Conservation (phyloP, 1,140 invertebrate species). For the Pogonomyrmex californicus region DNA sequence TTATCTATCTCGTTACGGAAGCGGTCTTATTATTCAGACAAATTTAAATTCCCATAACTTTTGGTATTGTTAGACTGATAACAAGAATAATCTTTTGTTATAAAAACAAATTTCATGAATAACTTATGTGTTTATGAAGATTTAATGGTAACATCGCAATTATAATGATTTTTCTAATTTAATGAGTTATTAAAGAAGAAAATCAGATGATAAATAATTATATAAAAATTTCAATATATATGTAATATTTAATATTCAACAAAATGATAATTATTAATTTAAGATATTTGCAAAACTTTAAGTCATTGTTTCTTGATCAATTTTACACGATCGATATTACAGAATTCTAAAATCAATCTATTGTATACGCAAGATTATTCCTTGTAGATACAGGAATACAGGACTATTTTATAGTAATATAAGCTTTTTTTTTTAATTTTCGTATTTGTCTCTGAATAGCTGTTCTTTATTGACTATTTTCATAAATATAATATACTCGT, state of each 20-base stretch:
- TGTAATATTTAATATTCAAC: background rate
- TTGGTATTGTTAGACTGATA: constrained; percentile 9
- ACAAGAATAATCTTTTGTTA: background rate
- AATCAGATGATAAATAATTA: background rate
- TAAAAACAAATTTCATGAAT: background rate
- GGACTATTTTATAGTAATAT: background rate
- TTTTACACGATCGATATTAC: background rate
- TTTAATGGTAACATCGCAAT: background rate
- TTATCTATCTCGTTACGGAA: background rate
- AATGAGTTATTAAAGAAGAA: background rate
- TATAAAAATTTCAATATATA: background rate
- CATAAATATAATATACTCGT: background rate
- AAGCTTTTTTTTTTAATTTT: background rate
- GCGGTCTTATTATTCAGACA: constrained; percentile 1
- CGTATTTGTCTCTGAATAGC: background rate
- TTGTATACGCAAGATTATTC: background rate
- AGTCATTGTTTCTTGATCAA: background rate
- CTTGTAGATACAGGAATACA: background rate
- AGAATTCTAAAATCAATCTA: background rate
- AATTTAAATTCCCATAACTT: constrained; percentile 41
- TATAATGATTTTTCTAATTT: background rate
- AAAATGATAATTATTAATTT: background rate
- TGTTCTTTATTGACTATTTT: constrained; percentile 10
- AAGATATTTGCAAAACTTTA: background rate
- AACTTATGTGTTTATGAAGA: background rate